phyloP scores from a whole-genome alignment of 2,797 vertebrate genomes.

The Danio aesculapii region DNA sequence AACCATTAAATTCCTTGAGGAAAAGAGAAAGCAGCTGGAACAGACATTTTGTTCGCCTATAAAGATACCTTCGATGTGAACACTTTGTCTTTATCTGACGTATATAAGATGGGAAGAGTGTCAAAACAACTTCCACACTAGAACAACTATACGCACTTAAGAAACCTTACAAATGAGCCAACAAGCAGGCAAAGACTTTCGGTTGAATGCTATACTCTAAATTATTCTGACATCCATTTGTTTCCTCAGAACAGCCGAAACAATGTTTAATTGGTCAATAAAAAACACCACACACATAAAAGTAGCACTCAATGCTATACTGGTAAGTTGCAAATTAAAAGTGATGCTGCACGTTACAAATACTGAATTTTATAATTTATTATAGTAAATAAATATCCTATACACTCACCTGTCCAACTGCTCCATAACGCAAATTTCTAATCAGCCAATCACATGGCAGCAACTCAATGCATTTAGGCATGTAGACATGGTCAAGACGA shows the following conservation, averaged over 20 bases:
- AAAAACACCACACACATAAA: slow-evolving; percentile 2
- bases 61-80: slow-evolving; percentile 21
- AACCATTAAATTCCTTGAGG: slow-evolving; percentile 13
- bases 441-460: too few relatives aligned
- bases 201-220: neutral
- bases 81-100: neutral
- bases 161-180: slow-evolving; percentile 17
- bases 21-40: neutral
- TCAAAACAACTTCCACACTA: slow-evolving; percentile 28
- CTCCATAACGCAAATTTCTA: too few relatives aligned
- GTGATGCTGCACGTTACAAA: too few relatives aligned
- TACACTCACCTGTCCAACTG: too few relatives aligned
- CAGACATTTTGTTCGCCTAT: slow-evolving; percentile 2
- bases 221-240: slow-evolving; percentile 3
- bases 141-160: neutral
- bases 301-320: neutral
- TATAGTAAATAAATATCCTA: too few relatives aligned
- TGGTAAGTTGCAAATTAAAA: too few relatives aligned
- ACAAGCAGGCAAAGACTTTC: neutral
- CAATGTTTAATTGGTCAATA: neutral
- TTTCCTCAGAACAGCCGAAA: slow-evolving; percentile 11
- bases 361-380: too few relatives aligned
- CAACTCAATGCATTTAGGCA: too few relatives aligned
- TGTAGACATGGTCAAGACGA: too few relatives aligned
- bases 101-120: slow-evolving; percentile 18